Base-by-base conservation (phyloP, 2,888 invertebrate species). In the Netelia inedita region DNA sequence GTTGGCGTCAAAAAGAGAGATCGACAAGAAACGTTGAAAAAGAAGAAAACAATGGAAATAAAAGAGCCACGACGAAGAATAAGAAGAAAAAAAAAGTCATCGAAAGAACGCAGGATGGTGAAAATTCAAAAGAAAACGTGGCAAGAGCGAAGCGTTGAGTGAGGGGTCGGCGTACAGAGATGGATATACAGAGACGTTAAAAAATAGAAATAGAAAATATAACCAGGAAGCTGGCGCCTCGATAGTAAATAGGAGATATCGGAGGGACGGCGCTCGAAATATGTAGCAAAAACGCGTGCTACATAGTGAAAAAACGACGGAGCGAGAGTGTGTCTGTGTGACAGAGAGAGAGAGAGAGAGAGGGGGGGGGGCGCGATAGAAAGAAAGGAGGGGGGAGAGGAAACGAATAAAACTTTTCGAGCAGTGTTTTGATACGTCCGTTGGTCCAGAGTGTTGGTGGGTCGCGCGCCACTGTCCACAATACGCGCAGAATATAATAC, bases 381-480 rank as follows among this genome's bases (percentile, higher is more conserved):
- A n/a, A n/a, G n/a, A n/a, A n/a, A n/a, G n/a, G n/a, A n/a, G n/a
- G n/a, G n/a, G 53, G 35, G 66, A 50, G 43, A 76, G 63, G 63
- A 55, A 83, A 79, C 63, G 75, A 83, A 79, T 79, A 83, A 83
- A 83, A 83, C 41, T 83, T 83, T 81, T 71, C 23, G 72, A 83
- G 79, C 71, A 75, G 72, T 83, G 83, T 83, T 83, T 83, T 80
- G 83, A 83, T 80, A 80, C 79, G 74, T 75, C 63, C 69, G 81
- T 75, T 43, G 61, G 59, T 66, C 43, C 75, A 21, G 74, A 16
- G 71, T 46, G 65, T 57, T 28, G 63, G 57, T 14, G 57, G 68
- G 28, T 66, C 43, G 14, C 28, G 69, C 19, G 50, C 23, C 11
- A 19, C 55, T 35, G n/a, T 19, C 23, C 63, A 53, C 59, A 19